Base-by-base conservation (phyloP, 2,113 vertebrate genomes). In the Oncorhynchus clarkii region DNA sequence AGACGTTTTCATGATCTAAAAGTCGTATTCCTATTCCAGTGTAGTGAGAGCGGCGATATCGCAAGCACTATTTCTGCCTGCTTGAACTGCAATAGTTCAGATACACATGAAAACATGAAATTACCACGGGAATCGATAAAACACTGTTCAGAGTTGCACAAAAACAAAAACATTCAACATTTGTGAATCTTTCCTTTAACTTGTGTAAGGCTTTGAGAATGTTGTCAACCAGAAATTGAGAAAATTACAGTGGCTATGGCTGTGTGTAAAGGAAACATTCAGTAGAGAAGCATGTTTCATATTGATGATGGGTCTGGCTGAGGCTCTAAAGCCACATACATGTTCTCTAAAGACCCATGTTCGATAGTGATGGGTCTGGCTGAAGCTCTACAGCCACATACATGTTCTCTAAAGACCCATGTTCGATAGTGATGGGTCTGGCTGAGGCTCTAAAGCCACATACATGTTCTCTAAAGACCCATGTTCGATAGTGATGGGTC, bases 341-440 rank as follows among this genome's bases (percentile, higher is more conserved):
- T 51, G 49, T n/a, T 60, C 20, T 60, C 16, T 13, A 60, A 60
- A 60, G 57, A 18, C 14, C 12, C 20, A 22, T 60, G 5, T 60
- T 60, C 12, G 3, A 60, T 18, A 8, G 57, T n/a, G 20, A 60
- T 82, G 27, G 86, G 49, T 14, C 14, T 51, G 49, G 49, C 49
- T 14, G 14, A 51, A 6, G 49, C 49, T 51, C 14, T 51, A 51
- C 49, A 51, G 49, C 49, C 71, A 2, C 18, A 62, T 54, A 34
- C 34, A 1, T 51, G 49, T n/a, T 60, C 20, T 60, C 16, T 13
- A 60, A 60, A 60, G 57, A 18, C 14, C 12, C 20, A 22, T 60
- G 5, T 60, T 60, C 12, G 3, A 60, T 18, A 8, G 57, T n/a
- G 20, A 60, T 82, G 27, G 86, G 49, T 14, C 14, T 51, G 49